Evolutionary conservation across 2,113 vertebrate genomes (phyloP), one percentile per base, ranked within the genome.

Genomic region (Parotia lawesii): DNA sequence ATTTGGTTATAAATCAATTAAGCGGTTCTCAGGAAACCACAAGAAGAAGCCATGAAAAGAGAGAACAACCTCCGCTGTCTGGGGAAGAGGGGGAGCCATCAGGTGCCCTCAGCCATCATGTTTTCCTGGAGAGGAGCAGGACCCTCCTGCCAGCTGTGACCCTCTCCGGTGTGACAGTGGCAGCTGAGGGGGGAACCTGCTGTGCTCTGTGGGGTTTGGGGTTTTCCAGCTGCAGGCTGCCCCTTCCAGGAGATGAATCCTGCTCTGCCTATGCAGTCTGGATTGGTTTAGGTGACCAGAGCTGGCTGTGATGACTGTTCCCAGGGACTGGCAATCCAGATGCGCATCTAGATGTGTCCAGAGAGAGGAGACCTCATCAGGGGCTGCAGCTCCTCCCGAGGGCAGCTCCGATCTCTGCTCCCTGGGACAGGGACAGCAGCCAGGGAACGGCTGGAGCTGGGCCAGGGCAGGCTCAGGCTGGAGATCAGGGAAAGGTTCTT

Each of bases 1-100:
- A 91, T 84, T 73, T 70, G 93, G 94, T 86, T 90, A 96, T 94
- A 95, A 94, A 96, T 96, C 94, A 96, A 88, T 94, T 91, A 94
- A 90, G 56, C 66, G 78, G 40, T 76, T 84, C 80, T 73, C 91
- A 94, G 92, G 84, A 94, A 77, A 58, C 74, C n/a, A 1, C 87
- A 80, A 69, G 87, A 80, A 89, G 66, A 57, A 91, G 53, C 56
- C 77, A 58, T 8, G 42, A 75, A 80, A 47, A 62, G 37, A 86
- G 62, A 56, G 44, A 84, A 51, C 45, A 92, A 64, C 37, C 40
- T 73, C 70, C 0, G 0, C 47, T 54, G 28, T 38, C 47, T 87
- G 74, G n/a, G 67, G 48, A 71, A 56, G 35, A 80, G 35, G 0
- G 2, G 38, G 40, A 93, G 66, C 53, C 73, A 37, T 11, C 28